Evolutionary conservation across 2,797 vertebrate species (phyloP).

Genomic region (Decapterus maruadsi): DNA sequence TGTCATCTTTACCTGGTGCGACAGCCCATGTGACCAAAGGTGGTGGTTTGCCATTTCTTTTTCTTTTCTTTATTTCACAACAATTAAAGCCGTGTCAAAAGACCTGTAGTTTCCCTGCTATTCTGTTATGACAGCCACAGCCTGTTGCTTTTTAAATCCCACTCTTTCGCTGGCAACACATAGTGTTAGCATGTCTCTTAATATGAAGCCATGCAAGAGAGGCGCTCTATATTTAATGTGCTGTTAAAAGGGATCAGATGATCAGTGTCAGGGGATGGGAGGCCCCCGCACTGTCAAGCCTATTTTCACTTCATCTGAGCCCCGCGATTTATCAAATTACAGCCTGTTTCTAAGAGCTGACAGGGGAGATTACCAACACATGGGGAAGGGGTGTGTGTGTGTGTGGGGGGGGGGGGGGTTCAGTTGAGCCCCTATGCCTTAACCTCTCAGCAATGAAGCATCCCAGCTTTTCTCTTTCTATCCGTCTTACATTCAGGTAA

Average conservation of each 20-base stretch:
- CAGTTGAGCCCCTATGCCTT: conserved; percentile 35
- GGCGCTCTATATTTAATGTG: conserved; percentile 74
- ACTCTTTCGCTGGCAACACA: conserved; percentile 47
- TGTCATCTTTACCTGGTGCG: not conserved
- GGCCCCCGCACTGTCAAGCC: conserved; percentile 77
- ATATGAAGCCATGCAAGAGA: conserved; percentile 48
- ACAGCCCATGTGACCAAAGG: not conserved
- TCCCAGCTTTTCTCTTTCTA: conserved; percentile 16
- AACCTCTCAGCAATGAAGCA: conserved; percentile 57
- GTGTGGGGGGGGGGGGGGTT: conserved; percentile 45
- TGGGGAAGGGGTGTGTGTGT: no score
- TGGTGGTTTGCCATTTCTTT: not conserved
- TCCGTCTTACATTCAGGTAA: conserved; percentile 34
- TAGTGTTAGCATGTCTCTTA: conserved; percentile 60
- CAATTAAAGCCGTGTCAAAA: conserved; percentile 27
- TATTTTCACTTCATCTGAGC: conserved; percentile 84
- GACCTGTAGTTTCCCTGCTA: conserved; percentile 2
- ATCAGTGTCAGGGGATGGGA: conserved; percentile 73
- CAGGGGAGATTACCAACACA: conserved; percentile 74
- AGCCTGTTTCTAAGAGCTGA: conserved; percentile 75
- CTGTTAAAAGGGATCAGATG: conserved; percentile 73
- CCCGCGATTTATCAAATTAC: conserved; percentile 82
- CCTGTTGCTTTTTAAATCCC: conserved; percentile 39
- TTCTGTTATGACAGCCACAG: conserved; percentile 14
- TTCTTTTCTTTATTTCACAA: not conserved